These are phyloP conservation scores for Vireo griseus DNA, from an alignment of 2,797 vertebrate species.

Conservation along the genomic window DNA sequence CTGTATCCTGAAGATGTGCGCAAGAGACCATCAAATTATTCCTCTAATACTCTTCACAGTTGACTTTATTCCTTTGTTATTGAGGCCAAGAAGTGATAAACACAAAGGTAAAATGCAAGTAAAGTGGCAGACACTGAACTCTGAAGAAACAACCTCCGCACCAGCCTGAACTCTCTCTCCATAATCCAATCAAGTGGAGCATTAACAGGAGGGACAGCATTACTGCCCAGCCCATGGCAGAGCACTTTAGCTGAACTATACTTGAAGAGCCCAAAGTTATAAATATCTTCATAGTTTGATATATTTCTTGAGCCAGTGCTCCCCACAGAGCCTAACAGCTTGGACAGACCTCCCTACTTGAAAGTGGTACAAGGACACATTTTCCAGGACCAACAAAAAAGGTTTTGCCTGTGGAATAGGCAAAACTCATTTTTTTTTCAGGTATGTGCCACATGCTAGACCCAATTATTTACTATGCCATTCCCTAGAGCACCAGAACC, in stretches of 20 bases:
- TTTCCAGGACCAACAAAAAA: neutral
- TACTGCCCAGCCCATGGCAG: neutral
- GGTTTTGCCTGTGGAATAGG: neutral
- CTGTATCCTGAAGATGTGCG: neutral
- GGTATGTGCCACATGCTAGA: neutral
- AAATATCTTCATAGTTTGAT: neutral
- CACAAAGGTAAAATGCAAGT: neutral
- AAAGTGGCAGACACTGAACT: neutral
- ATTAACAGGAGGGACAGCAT: neutral
- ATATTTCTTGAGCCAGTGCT: neutral
- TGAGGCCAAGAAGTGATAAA: neutral
- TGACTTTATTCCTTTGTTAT: neutral
- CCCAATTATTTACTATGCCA: neutral
- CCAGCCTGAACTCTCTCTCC: neutral
- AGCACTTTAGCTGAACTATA: neutral
- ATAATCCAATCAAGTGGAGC: neutral
- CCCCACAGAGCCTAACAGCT: neutral
- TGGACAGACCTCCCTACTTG: fast-evolving
- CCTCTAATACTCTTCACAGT: neutral
- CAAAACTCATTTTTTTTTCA: neutral
- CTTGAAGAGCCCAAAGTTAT: neutral
- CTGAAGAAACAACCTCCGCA: neutral
- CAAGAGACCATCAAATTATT: neutral
- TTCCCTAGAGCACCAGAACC: neutral
- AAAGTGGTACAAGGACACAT: neutral